These are phyloP conservation scores for Oreotrochilus melanogaster DNA, from an alignment of 2,113 vertebrate genomes.

Conservation along the genomic window DNA sequence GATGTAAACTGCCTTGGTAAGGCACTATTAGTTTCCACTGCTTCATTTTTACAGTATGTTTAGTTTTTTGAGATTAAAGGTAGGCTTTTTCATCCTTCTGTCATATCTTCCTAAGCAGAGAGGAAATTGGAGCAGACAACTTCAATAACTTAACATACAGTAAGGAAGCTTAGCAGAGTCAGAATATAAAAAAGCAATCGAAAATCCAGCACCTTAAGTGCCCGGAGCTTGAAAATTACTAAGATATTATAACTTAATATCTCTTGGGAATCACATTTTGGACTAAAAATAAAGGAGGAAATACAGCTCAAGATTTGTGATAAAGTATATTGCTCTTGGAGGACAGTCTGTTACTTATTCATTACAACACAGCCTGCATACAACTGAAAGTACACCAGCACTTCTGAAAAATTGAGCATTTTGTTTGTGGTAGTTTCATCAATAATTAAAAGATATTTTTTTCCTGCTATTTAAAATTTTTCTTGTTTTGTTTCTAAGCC, in stretches of 20 bases:
- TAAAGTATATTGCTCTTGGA: slow-evolving; percentile 39
- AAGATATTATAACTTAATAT: slow-evolving; percentile 73
- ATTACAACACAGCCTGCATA: slow-evolving; percentile 8
- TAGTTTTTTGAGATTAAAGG: slow-evolving; percentile 58
- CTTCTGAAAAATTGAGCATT: slow-evolving; percentile 47
- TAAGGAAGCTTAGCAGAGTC: slow-evolving; percentile 40
- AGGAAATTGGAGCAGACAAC: slow-evolving; percentile 75
- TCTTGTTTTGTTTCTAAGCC: neutral
- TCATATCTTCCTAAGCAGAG: slow-evolving; percentile 63
- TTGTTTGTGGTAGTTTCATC: slow-evolving; percentile 26
- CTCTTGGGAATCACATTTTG: slow-evolving; percentile 64
- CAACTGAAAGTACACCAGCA: slow-evolving; percentile 35
- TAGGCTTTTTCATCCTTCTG: slow-evolving; percentile 65
- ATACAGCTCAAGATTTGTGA: slow-evolving; percentile 52
- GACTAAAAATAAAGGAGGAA: slow-evolving; percentile 34
- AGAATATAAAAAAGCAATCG: slow-evolving; percentile 77
- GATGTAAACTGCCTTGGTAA: slow-evolving; percentile 21
- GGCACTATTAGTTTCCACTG: neutral
- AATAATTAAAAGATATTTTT: slow-evolving; percentile 55
- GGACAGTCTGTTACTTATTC: slow-evolving; percentile 31
- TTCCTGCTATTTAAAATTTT: neutral
- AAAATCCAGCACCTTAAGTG: slow-evolving; percentile 77
- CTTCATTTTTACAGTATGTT: slow-evolving; percentile 52
- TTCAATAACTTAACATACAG: slow-evolving; percentile 76
- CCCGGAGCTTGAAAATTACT: slow-evolving; percentile 64